phyloP scores from a whole-genome alignment of 2,797 vertebrate species.

The Psittacula derbiana region DNA sequence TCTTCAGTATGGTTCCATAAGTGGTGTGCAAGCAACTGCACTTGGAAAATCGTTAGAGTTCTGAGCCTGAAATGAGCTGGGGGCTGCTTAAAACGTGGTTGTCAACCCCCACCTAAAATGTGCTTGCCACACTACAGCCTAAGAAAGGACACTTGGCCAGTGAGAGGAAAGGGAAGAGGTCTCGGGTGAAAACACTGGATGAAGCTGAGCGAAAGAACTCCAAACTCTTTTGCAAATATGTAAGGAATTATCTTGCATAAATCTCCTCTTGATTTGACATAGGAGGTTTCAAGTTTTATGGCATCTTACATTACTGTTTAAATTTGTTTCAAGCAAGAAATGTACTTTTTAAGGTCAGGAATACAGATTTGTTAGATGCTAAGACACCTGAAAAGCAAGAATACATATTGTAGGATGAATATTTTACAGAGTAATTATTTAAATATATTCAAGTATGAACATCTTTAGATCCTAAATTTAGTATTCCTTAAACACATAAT shows the following conservation, averaged over 20 bases:
- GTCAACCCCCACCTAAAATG: not conserved
- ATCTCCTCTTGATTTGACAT: conserved; percentile 20
- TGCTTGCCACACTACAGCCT: not conserved
- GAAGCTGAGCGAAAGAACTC: not conserved
- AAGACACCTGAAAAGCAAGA: conserved; percentile 67
- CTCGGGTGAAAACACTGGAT: not conserved
- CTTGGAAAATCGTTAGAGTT: not conserved
- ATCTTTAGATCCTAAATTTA: conserved; percentile 67
- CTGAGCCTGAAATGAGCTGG: not conserved
- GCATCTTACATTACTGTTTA: conserved; percentile 63
- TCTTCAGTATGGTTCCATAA: not conserved
- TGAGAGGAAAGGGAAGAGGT: not conserved
- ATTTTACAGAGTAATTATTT: conserved; percentile 68
- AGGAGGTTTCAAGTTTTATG: conserved; percentile 45
- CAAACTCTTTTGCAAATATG: not conserved
- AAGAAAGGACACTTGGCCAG: not conserved
- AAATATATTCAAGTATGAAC: conserved; percentile 68
- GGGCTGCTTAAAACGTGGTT: not conserved
- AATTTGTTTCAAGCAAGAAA: conserved; percentile 62
- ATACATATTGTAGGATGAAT: conserved; percentile 70
- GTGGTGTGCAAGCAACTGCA: not conserved
- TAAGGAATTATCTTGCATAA: conserved; percentile 14
- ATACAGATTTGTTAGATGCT: conserved; percentile 54
- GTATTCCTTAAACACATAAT: conserved; percentile 62
- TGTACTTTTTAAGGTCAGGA: conserved; percentile 66